phyloP scores from a whole-genome alignment of 1,140 invertebrate species.

The Lepidurus arcticus region DNA sequence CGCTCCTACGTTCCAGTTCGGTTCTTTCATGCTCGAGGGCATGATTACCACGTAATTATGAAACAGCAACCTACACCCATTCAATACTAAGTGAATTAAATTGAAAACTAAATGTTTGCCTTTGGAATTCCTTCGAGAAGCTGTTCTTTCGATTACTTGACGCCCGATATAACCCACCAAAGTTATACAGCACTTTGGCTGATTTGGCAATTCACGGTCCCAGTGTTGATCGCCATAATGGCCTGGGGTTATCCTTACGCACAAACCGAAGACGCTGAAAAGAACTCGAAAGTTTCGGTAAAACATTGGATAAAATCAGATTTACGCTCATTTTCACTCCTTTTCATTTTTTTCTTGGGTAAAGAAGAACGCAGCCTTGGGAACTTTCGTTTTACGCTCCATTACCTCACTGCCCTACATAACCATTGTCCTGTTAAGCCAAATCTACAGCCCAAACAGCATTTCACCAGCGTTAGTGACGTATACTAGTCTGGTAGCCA shows the following conservation, averaged over 20 bases:
- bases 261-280: neutral
- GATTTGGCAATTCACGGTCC: neutral
- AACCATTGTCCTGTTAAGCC: neutral
- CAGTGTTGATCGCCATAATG: neutral
- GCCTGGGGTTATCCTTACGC: neutral
- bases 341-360: neutral
- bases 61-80: neutral
- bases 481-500: neutral
- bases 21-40: neutral
- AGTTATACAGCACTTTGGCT: neutral
- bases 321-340: no score
- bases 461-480: neutral
- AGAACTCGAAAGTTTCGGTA: neutral
- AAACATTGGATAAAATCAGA: neutral
- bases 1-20: neutral
- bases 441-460: neutral
- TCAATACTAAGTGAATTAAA: neutral
- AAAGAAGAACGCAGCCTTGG: slow-evolving; percentile 2
- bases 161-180: neutral
- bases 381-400: neutral
- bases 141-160: neutral
- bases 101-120: neutral
- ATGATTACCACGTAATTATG: neutral
- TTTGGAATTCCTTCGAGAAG: neutral
- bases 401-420: neutral